Base-by-base conservation (phyloP, 1,140 invertebrate species). In the Aleiodes sp. region DNA sequence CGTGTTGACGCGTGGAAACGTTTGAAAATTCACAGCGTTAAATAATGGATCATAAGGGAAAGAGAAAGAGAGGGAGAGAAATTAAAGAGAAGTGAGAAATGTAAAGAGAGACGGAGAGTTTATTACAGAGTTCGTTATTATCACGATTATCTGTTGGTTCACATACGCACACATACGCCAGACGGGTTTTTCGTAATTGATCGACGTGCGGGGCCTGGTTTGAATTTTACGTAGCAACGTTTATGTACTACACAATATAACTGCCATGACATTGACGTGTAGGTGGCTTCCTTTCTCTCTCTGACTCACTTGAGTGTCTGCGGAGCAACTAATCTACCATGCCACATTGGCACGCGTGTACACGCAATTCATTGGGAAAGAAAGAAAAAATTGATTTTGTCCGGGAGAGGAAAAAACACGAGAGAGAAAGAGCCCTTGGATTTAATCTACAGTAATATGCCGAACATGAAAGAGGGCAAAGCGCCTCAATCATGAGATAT, bases 1-100 rank as follows among this genome's bases (percentile, higher is more conserved):
- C 57, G 59, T 46, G 57, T 68, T 68, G 66, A 68, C 59, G 66
- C 66, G 66, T 68, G 65, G 59, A 67, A 67, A 67, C 59, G 52
- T 28, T 62, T 67, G 52, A 12, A 61, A 68, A 68, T 62, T 68
- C 57, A 61, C 57, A 59, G 8, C n/a, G 56, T 26, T 26, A 24
- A 28, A 21, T 52, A 52, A 52, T 52, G 26, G 46, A 21, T 21
- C 46, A n/a, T n/a, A n/a, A 52, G 21, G 7, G 16, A 21, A 16
- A 24, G 21, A 52, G 46, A 52, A 12, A 24, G 21, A 24, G 46
- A 2, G 16, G 7, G 46, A 52, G 4, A 24, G 10, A 52, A 24
- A n/a, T n/a, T n/a, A 1, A 24, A 21, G 4, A 4, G 21, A 12
- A 12, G 16, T 2, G 46, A 7, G 46, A 21, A 21, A 2, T 6